These are phyloP conservation scores for Fregetta grallaria DNA, from an alignment of 2,113 vertebrate species.

Conservation along the genomic window DNA sequence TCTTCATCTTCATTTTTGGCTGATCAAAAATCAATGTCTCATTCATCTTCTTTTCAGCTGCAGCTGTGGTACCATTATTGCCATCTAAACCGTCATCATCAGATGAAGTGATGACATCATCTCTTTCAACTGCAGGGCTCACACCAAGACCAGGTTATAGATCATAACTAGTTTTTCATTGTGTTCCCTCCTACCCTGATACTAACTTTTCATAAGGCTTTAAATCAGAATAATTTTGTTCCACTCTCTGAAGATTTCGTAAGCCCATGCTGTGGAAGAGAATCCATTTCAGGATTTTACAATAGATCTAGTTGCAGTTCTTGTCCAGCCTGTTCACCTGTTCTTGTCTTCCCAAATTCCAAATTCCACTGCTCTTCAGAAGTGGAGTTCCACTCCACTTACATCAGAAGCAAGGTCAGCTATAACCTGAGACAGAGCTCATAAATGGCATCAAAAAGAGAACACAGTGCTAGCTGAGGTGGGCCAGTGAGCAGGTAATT, in stretches of 20 bases:
- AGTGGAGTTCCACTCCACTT: neutral
- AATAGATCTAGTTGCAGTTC: neutral
- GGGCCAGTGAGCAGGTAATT: neutral
- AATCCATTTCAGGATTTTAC: neutral
- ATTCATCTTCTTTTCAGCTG: neutral
- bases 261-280: neutral
- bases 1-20: neutral
- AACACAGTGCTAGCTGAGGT: neutral
- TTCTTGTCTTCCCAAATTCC: neutral
- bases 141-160: neutral
- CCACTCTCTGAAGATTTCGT: neutral
- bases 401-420: neutral
- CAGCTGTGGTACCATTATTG: constrained; percentile 10
- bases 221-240: neutral
- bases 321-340: neutral
- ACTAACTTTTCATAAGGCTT: neutral
- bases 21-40: neutral
- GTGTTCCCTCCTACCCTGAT: neutral
- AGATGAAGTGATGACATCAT: constrained; percentile 15
- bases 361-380: neutral
- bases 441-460: neutral
- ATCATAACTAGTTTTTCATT: neutral
- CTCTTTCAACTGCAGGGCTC: constrained; percentile 14
- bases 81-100: constrained; percentile 45
- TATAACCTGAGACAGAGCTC: neutral